phyloP scores from a whole-genome alignment of 1,140 invertebrate genomes.

The Asobara japonica region DNA sequence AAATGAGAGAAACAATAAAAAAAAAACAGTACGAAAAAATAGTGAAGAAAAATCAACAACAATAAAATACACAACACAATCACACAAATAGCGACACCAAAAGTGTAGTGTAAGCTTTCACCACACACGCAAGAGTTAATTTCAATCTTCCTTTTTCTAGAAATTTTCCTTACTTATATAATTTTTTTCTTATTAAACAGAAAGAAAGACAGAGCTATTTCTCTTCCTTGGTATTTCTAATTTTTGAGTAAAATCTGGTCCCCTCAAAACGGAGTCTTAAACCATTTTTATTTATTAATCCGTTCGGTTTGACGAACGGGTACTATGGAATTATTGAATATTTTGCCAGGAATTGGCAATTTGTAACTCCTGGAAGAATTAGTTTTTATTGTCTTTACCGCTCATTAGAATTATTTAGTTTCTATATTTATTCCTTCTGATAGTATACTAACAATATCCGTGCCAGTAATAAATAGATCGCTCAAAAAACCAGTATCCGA shows the following conservation, averaged over 20 bases:
- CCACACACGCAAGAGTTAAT: slow-evolving; percentile 64
- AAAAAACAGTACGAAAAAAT: slow-evolving; percentile 28
- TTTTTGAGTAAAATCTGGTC: neutral
- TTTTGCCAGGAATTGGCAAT: too few relatives aligned
- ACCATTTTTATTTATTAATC: too few relatives aligned
- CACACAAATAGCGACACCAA: slow-evolving; percentile 66
- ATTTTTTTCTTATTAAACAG: neutral
- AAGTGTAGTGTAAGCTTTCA: slow-evolving; percentile 66
- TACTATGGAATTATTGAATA: too few relatives aligned
- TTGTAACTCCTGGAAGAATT: too few relatives aligned
- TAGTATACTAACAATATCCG: too few relatives aligned
- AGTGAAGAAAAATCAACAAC: slow-evolving; percentile 34
- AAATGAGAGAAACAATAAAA: slow-evolving; percentile 32
- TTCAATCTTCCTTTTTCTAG: slow-evolving; percentile 8
- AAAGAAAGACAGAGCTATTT: neutral
- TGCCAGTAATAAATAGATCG: too few relatives aligned
- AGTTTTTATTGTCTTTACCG: too few relatives aligned
- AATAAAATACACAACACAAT: slow-evolving; percentile 53
- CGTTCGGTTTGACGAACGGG: too few relatives aligned
- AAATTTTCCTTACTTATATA: slow-evolving; percentile 14
- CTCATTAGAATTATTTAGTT: too few relatives aligned
- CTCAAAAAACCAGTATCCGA: too few relatives aligned
- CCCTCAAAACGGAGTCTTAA: too few relatives aligned
- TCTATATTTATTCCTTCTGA: too few relatives aligned
- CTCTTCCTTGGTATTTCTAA: neutral